These are phyloP conservation scores for Sphaeridia pumilis DNA, from an alignment of 2,888 invertebrate genomes.

Conservation along the genomic window DNA sequence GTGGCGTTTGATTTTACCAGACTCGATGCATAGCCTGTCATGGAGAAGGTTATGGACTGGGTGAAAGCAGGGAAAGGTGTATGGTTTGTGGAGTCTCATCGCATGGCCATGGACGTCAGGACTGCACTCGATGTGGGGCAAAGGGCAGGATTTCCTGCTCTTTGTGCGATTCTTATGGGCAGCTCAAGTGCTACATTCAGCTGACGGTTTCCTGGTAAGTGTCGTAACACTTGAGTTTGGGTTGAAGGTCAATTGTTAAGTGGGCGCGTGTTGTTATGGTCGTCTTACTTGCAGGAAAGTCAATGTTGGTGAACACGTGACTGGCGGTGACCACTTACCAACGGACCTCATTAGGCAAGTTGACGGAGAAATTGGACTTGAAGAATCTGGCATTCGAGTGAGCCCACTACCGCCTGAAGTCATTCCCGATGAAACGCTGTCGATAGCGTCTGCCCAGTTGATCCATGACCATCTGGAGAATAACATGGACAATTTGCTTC, in stretches of 20 bases:
- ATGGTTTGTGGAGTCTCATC: constrained; percentile 40
- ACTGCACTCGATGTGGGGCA: constrained; percentile 42
- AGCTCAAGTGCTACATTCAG: constrained; percentile 43
- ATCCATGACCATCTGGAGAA: constrained; percentile 40
- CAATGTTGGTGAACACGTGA: constrained; percentile 43
- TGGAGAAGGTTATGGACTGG: constrained; percentile 42
- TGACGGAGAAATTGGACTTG: constrained; percentile 44
- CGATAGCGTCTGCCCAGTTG: constrained; percentile 43
- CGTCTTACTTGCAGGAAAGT: constrained; percentile 40
- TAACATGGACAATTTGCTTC: constrained; percentile 41
- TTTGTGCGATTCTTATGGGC: constrained; percentile 42
- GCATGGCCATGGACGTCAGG: constrained; percentile 40
- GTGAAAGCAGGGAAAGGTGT: constrained; percentile 40
- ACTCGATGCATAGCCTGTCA: constrained; percentile 42
- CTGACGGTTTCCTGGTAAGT: constrained; percentile 42
- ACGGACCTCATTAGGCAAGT: constrained; percentile 43
- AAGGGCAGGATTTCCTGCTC: constrained; percentile 42
- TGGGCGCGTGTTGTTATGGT: no score
- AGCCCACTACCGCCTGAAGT: constrained; percentile 42
- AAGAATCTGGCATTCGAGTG: constrained; percentile 43
- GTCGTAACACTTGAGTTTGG: background rate
- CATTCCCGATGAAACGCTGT: constrained; percentile 43
- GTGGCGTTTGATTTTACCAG: constrained; percentile 27
- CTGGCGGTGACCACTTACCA: constrained; percentile 38
- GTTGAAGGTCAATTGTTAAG: no score